Base-by-base conservation (phyloP, 1,140 invertebrate genomes). In the Condylostylus longicornis region DNA sequence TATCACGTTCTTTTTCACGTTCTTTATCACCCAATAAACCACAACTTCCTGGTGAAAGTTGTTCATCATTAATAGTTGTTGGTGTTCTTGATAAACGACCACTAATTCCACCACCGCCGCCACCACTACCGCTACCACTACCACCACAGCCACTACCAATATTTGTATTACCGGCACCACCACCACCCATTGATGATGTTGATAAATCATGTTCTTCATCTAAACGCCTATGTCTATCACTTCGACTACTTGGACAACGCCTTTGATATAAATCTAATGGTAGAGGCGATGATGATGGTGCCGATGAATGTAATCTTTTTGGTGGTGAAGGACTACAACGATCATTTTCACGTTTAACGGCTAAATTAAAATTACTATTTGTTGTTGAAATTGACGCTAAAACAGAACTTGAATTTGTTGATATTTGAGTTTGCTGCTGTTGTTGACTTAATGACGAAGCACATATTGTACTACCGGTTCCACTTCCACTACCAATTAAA, bases 221-320 rank as follows among this genome's bases (percentile, higher is more conserved):
- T n/a, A n/a, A n/a, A n/a, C n/a, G n/a, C n/a, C n/a, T n/a, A n/a
- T n/a, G n/a, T n/a, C n/a, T n/a, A n/a, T n/a, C n/a, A n/a, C 13
- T 35, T 47, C 49, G 13, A 38, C 31, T 15, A 33, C 27, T 33
- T 37, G 5, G 13, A 20, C 33, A 34, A 35, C 49, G 53, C 44
- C 55, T 46, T 46, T 58, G 55, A 46, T 58, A 58, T 50, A 58
- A 50, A 54, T 58, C 55, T 46, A 58, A 36, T 34, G 55, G 53
- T 44, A 50, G 48, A 29, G 54, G 49, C 42, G 53, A 46, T 23
- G 53, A 34, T 17, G 44, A 23, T 39, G 45, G 30, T 37, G 30
- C 39, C 13, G 35, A 25, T 35, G 40, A n/a, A 21, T 18, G 45
- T 15, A 46, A 27, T 20, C 55, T 43, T 30, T 58, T 53, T 18